Conservation (phyloP, 2,113 vertebrate species). For the Gracilinanus agilis region DNA sequence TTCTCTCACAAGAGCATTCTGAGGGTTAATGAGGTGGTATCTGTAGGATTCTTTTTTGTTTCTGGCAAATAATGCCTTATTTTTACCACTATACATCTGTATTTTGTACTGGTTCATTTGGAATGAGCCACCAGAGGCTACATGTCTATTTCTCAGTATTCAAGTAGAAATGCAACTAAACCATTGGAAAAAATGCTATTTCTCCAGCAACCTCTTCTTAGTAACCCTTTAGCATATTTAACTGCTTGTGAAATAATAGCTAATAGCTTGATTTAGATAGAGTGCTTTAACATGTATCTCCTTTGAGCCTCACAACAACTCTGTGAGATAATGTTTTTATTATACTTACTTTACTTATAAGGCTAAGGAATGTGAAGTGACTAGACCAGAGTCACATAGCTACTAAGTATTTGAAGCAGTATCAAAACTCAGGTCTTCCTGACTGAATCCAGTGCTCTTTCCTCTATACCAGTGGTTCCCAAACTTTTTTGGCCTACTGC, state of each 20-base stretch:
- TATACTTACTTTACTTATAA: background rate
- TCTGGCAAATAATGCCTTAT: background rate
- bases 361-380: background rate
- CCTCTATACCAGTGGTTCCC: too few relatives aligned
- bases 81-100: background rate
- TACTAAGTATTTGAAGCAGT: background rate
- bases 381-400: background rate
- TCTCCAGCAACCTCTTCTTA: background rate
- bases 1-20: slow-evolving; percentile 11
- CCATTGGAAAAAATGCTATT: background rate
- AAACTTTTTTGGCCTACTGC: too few relatives aligned
- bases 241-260: background rate
- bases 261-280: background rate
- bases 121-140: background rate
- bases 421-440: background rate
- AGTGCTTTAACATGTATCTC: background rate
- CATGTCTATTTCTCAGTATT: background rate
- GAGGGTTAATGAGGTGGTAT: background rate
- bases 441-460: background rate
- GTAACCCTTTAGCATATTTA: background rate
- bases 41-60: background rate
- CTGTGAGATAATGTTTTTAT: background rate
- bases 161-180: background rate
- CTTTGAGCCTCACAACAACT: background rate
- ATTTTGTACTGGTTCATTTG: background rate